Evolutionary conservation across 2,888 invertebrate genomes (phyloP).

Genomic region (Nymphalis polychloros): DNA sequence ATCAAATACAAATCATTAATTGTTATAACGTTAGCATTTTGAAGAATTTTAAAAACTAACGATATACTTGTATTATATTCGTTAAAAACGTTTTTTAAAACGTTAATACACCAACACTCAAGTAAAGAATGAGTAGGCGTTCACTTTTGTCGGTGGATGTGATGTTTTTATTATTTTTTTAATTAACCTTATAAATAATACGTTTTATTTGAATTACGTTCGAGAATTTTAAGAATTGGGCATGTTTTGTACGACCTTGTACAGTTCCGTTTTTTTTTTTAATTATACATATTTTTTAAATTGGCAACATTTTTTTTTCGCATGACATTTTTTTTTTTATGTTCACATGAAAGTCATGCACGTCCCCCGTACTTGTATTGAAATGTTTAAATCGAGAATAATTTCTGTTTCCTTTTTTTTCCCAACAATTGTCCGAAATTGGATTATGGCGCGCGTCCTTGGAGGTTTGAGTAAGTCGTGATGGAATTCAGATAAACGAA

Average conservation of each 20-base stretch:
- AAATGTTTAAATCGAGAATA: slow-evolving; percentile 53
- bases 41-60: too few species aligned
- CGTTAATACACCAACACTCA: slow-evolving; percentile 51
- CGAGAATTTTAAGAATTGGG: slow-evolving; percentile 39
- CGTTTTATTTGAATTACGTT: slow-evolving; percentile 34
- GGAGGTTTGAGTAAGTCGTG: slow-evolving; percentile 79
- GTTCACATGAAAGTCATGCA: slow-evolving; percentile 51
- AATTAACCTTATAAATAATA: slow-evolving; percentile 36
- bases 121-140: slow-evolving; percentile 54
- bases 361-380: slow-evolving; percentile 42
- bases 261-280: slow-evolving; percentile 33
- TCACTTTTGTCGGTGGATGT: slow-evolving; percentile 52
- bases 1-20: too few species aligned
- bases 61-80: too few species aligned
- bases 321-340: slow-evolving; percentile 40
- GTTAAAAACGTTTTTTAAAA: background rate
- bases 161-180: slow-evolving; percentile 28
- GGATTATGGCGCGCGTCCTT: slow-evolving; percentile 76
- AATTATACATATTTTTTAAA: slow-evolving; percentile 45
- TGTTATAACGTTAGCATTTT: too few species aligned
- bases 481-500: slow-evolving; percentile 34
- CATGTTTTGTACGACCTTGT: slow-evolving; percentile 31
- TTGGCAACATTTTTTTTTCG: slow-evolving; percentile 41
- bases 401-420: slow-evolving; percentile 70
- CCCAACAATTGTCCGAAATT: slow-evolving; percentile 76